Evolutionary conservation across 2,888 invertebrate species (phyloP), one percentile per base, ranked within the genome.

Genomic region (Nipponacmea schrenckii): DNA sequence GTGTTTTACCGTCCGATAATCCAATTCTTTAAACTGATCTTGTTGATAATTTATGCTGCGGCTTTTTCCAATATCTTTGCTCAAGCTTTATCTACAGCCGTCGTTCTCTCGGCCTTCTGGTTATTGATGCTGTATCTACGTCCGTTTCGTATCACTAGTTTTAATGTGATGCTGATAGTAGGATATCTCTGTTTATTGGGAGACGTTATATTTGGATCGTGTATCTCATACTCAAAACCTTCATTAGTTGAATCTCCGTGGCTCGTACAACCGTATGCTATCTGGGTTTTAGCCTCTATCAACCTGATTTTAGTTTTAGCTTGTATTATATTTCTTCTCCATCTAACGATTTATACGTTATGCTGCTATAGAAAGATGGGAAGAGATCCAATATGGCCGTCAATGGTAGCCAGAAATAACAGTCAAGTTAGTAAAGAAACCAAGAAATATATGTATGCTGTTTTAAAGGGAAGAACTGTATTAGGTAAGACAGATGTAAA

Each of bases 361-460:
- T 77, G 80, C 64, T 80, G 82, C 46, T 80, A 80, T 66, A 76
- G 75, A 7, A 74, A 73, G 17, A 78, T 77, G 56, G 70, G 75
- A 68, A 78, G 79, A 62, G 73, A 80, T 48, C 83, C 85, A 17
- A 75, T 86, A 15, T 86, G 86, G 86, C 86, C 86, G 2, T 80
- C 81, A 39, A 80, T 85, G 68, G 80, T 83, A 2, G 77, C 83
- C 10, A 80, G 82, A 8, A 83, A 80, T 17, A 74, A 81, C 17
- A 79, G 80, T 10, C 75, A 77, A 62, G 77, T 86, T 7, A 83
- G 81, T 17, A 72, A 77, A 46, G 80, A 84, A 63, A 85, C 86
- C 0, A 80, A 81, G 71, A 86, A 86, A 69, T 87, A 83, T 72
- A 81, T 87, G 78, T 83, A 80, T 68, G 83, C 80, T 48, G 81